Evolutionary conservation across 2,113 vertebrate genomes (phyloP).

Genomic region (Todiramphus saurophagus): DNA sequence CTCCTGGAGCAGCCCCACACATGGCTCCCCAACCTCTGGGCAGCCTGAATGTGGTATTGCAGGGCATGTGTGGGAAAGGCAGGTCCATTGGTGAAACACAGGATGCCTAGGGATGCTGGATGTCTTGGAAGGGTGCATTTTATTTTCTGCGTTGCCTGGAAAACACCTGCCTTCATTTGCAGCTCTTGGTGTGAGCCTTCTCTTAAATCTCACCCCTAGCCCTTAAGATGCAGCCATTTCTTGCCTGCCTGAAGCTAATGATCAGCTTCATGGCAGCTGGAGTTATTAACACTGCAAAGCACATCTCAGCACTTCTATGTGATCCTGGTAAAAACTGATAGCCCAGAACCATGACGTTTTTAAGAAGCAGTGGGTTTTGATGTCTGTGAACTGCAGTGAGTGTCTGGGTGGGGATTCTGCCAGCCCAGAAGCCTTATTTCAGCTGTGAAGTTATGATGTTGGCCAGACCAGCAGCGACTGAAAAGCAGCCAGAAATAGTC

Average conservation of each 20-base stretch:
- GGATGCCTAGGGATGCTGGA: neutral
- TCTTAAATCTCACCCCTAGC: neutral
- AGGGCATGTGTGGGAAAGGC: neutral
- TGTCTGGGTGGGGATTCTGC: neutral
- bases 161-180: neutral
- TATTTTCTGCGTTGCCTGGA: neutral
- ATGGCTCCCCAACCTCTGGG: neutral
- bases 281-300: neutral
- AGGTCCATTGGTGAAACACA: neutral
- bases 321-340: rapidly evolving
- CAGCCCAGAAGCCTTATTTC: neutral
- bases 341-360: neutral
- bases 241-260: neutral
- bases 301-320: rapidly evolving
- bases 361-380: neutral
- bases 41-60: neutral
- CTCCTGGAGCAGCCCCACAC: neutral
- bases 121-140: neutral
- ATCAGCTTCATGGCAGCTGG: neutral
- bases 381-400: neutral
- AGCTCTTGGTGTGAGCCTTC: rapidly evolving
- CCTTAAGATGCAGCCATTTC: neutral
- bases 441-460: neutral
- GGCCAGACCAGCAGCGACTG: neutral
- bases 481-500: neutral